Base-by-base conservation (phyloP, 2,113 vertebrate genomes). In the Phalacrocorax brasilianus region DNA sequence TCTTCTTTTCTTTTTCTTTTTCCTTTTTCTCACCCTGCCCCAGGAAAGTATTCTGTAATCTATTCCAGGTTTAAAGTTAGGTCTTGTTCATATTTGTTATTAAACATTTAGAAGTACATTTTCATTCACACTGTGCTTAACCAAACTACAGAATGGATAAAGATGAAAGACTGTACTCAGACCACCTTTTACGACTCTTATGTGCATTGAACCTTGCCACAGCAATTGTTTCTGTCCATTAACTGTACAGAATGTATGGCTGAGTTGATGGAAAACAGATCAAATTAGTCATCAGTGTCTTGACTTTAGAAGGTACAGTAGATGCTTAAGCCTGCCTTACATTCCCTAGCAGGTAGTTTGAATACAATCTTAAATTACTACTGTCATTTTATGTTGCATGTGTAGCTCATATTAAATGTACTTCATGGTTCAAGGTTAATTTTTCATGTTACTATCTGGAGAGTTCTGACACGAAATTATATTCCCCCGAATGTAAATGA, bases 1-100 rank as follows among this genome's bases (percentile, higher is more conserved):
- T 42, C 6, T 58, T 68, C 20, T 20, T 23, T 1, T 44, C 26
- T 14, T 20, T 21, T 24, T 35, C 22, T 47, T 24, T 27, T 14
- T 19, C 21, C 20, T 17, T 22, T 8, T 8, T 3, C 3, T 14
- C 13, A 18, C n/a, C 30, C 14, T 4, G 4, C 6, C 7, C 11
- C 5, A 19, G 13, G 10, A 65, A 63, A 47, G 5, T 65, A 30
- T 74, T 61, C 23, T 53, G 24, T 52, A 52, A n/a, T 44, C 12
- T 66, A 3, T 71, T 71, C 9, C 22, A 80, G 4, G 2, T 76
- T 63, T 74, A 86, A 79, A 83, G 38, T 47, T 81, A 50, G 26
- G 4, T 53, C 49, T 65, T 78, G 5, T 74, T 83, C 66, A 78
- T 44, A 26, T n/a, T 63, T 42, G 3, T 28, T 82, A 52, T 42